Evolutionary conservation across 2,888 invertebrate species (phyloP), one percentile per base, ranked within the genome.

Genomic region (Lapara coniferarum): DNA sequence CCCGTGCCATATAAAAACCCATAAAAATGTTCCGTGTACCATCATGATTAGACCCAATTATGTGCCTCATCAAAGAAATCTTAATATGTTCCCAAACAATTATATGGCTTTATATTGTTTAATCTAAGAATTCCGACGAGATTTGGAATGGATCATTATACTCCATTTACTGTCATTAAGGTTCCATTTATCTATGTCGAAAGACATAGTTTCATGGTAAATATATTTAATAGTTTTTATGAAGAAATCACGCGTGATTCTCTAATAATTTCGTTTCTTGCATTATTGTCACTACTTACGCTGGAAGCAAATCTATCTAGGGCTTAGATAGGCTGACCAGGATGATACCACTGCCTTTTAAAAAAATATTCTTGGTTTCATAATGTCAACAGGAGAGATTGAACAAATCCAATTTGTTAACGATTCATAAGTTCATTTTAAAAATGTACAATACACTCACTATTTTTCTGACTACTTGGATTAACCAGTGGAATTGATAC

Each of bases 21-120:
- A 49, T 19, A 49, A 49, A 63, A 63, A 12, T 63, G 16, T 46
- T 19, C 16, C 69, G 59, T 68, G 49, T 68, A 69, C 57, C 58
- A 66, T 55, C 19, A 72, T 71, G 55, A 66, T 63, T 49, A 4
- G 1, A 46, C 13, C 16, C 63, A 49, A 63, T 63, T 49, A 63
- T 49, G 49, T 49, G 46, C 16, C 46, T 46, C 63, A 49, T 63
- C 63, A 63, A 63, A 19, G 63, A 19, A 63, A 63, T 49, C 63
- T 63, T 63, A 63, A 63, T 63, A 19, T 59, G 16, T 44, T 63
- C 13, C 19, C 49, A 49, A 37, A 46, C 63, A 46, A 69, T 70
- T 63, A 63, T 10, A 19, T 63, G 16, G 13, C 19, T 49, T 63
- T 7, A 63, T 63, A 16, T 14, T 37, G 14, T 49, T 19, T 19